Evolutionary conservation across 1,140 invertebrate genomes (phyloP), one percentile per base, ranked within the genome.

Genomic region (Drosophila biarmipes): DNA sequence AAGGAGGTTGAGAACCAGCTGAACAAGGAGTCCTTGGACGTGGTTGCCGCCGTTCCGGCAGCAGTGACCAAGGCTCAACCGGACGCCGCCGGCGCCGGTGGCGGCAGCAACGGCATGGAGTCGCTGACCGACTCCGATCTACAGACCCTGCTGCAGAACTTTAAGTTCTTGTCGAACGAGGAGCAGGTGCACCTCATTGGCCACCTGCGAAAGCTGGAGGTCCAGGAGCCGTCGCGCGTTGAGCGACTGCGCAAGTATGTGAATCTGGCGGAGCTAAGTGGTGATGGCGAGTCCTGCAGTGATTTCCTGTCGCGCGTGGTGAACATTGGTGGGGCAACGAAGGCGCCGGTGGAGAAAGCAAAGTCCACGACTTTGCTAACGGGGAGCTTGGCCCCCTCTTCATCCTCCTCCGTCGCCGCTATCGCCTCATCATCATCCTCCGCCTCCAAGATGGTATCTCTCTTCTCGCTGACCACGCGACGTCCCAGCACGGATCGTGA

Each of bases 141-240:
- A 17, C 95, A 96, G 73, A 94, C 95, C 0, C 86, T 96, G 0
- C 89, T 97, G 31, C 95, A 96, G 81, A 97, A 96, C 86, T 97
- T 97, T 73, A 95, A 95, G 89, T 95, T 96, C 76, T 89, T 97
- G 1, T 95, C 94, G 0, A 94, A 94, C 3, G 95, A 96, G 52
- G 96, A 97, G 82, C 96, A 97, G 73, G 95, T 96, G 58, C 95
- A 95, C 62, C 92, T 97, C 0, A 96, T 97, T 6, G 94, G 94
- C 5, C 96, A 96, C 80, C 81, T 97, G 40, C 96, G 96, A 78
- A 96, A 96, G 80, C 81, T 97, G 34, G 96, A 97, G 90, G 93
- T 94, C 0, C 94, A 93, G 12, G 95, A 96, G 82, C 95, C 96
- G 0, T 91, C 93, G 6, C 93, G 95, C 27, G 96, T 97, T 0